Percentiles rank a stretch among this genome's conserved stretches.
Conservation (phyloP, 2,888 invertebrate genomes). For the Ectemnius lituratus region DNA sequence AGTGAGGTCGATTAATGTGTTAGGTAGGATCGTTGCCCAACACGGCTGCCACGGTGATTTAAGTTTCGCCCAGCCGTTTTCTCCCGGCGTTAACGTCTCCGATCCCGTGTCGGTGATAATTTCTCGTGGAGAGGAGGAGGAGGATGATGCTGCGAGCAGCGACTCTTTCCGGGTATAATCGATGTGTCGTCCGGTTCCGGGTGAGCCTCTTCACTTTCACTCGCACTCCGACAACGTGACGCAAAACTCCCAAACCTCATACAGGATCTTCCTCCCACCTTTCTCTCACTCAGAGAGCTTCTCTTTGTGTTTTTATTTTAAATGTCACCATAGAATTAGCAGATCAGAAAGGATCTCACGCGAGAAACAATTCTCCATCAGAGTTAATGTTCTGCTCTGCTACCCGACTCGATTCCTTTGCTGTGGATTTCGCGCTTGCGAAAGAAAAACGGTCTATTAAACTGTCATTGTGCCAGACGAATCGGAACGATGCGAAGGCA, state of each 20-base stretch:
- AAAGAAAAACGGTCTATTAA: not conserved
- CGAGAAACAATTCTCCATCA: not conserved
- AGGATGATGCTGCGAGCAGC: slow-evolving; percentile 25
- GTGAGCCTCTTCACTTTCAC: slow-evolving; percentile 73
- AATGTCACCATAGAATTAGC: not conserved
- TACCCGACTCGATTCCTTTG: not conserved
- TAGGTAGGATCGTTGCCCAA: slow-evolving; percentile 34
- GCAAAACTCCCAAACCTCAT: slow-evolving; percentile 48
- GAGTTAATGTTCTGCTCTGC: not conserved
- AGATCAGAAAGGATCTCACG: not conserved
- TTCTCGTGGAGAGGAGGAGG: not conserved
- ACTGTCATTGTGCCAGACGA: not conserved
- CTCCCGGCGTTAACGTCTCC: slow-evolving; percentile 22
- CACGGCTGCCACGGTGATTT: slow-evolving; percentile 5
- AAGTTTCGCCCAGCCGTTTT: slow-evolving; percentile 29
- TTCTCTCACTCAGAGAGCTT: not conserved
- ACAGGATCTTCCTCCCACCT: slow-evolving; percentile 26
- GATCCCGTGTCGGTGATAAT: slow-evolving; percentile 19
- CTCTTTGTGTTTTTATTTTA: not conserved
- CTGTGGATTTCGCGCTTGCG: not conserved
- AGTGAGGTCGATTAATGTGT: slow-evolving; percentile 37
- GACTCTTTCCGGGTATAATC: slow-evolving; percentile 32
- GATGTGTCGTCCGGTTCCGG: slow-evolving; percentile 65
- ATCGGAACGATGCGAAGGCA: slow-evolving; percentile 1
- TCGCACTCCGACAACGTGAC: slow-evolving; percentile 69